Base-by-base conservation (phyloP, 30 jellyfish, hydroid and myxozoan species). In the Cassiopea xamachana region DNA sequence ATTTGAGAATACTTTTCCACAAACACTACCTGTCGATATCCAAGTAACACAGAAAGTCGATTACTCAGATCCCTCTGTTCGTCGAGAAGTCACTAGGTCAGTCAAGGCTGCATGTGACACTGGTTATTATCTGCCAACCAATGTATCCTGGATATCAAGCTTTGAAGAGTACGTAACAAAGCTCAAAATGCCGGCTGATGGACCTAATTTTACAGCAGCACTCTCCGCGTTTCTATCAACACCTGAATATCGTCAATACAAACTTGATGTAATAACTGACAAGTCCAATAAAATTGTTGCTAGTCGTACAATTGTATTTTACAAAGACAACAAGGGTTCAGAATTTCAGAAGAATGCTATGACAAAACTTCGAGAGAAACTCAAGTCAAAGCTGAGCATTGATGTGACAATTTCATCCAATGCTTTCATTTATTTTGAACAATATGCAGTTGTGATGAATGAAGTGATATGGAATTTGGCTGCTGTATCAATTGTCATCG, bases 401-500 rank as follows among this genome's bases (percentile, higher is more conserved):
- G 64, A 69, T 1, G 67, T 70, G 48, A 17, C 87, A 1, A 59
- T 73, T 48, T 71, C 87, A 1, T 48, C 92, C 48, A 74, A 80
- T 48, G 46, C n/a, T 1, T 89, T 89, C 77, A 60, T 89, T 39
- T 89, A 79, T 55, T 89, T 80, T 68, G 96, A 89, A 80, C 96
- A 89, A 58, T 89, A 69, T 61, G 96, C 92, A 0, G 75, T 74
- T 45, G 87, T 89, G 15, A 7, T 73, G 18, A 48, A 60, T 18
- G 96, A 89, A 27, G 75, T 81, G n/a, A 73, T 89, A 50, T n/a
- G 82, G 15, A 89, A 79, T 64, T 60, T 89, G 67, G 45, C 60
- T 49, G 48, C 70, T 7, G 83, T 69, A 46, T 82, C 92, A 15
- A 69, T 73, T n/a, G 84, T 81, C 10, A 71, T 89, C 51, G 51